Percentiles rank a stretch among this genome's conserved stretches.
Conservation (phyloP, 2,797 vertebrate species). For the Manis pentadactyla region DNA sequence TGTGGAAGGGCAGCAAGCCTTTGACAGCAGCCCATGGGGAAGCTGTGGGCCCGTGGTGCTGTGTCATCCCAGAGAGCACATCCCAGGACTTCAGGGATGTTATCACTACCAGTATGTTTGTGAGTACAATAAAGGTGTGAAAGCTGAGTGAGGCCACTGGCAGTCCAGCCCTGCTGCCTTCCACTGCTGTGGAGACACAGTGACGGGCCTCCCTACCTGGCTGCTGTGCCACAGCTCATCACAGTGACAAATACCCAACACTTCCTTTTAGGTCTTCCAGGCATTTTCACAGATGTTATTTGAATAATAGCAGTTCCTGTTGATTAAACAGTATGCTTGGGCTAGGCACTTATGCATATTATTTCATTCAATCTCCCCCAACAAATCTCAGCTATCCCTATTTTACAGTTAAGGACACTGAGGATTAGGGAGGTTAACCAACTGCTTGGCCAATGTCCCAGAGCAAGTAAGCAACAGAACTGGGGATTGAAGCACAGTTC, state of each 20-base stretch:
- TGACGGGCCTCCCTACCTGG: neutral
- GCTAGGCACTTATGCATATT: neutral
- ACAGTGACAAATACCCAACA: neutral
- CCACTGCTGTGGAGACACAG: neutral
- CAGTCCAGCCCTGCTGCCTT: neutral
- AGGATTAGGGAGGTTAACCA: neutral
- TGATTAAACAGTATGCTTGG: neutral
- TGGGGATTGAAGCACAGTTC: neutral
- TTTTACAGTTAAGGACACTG: neutral
- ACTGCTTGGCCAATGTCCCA: neutral
- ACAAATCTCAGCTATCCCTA: neutral
- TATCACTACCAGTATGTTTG: neutral
- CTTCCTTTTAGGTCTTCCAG: neutral
- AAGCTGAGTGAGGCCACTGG: neutral
- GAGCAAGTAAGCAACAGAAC: neutral
- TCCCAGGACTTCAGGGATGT: neutral
- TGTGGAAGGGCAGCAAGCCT: neutral
- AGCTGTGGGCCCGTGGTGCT: neutral
- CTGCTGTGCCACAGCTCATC: accelerated
- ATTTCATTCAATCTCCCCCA: neutral
- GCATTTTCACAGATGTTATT: neutral
- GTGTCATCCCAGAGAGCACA: neutral
- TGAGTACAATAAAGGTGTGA: neutral
- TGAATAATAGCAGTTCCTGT: neutral
- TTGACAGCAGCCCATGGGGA: neutral